phyloP scores from a whole-genome alignment of 2,797 vertebrate species.

The Anas bahamensis region DNA sequence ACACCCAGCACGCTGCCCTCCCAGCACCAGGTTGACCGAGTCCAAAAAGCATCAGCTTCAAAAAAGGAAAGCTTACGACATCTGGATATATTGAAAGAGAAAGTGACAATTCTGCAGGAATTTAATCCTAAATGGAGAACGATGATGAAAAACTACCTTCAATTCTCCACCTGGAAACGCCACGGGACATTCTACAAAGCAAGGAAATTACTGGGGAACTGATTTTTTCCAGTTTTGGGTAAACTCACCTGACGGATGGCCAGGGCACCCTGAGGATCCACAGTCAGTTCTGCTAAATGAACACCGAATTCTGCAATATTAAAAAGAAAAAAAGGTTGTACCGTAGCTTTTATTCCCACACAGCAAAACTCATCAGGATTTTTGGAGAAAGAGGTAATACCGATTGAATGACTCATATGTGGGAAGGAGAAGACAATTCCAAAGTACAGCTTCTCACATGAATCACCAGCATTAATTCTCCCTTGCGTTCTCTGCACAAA shows the following conservation, averaged over 20 bases:
- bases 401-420: not conserved
- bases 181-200: not conserved
- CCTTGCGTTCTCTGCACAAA: not conserved
- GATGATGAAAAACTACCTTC: not conserved
- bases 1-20: not conserved
- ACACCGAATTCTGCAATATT: constrained; percentile 93
- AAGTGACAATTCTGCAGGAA: not conserved
- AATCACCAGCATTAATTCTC: not conserved
- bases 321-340: not conserved
- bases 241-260: constrained; percentile 94
- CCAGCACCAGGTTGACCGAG: not conserved
- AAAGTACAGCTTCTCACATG: not conserved
- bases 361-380: not conserved
- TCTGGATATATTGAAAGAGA: not conserved
- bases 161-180: not conserved
- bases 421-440: not conserved
- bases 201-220: not conserved
- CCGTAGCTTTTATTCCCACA: not conserved
- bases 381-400: not conserved
- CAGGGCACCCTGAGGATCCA: constrained; percentile 94
- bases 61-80: not conserved
- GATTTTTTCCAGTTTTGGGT: not conserved
- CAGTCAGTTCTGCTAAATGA: constrained; percentile 96
- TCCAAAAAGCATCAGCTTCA: not conserved
- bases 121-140: not conserved